Base-by-base conservation (phyloP, 2,888 invertebrate genomes). In the Campopleginae sp. region DNA sequence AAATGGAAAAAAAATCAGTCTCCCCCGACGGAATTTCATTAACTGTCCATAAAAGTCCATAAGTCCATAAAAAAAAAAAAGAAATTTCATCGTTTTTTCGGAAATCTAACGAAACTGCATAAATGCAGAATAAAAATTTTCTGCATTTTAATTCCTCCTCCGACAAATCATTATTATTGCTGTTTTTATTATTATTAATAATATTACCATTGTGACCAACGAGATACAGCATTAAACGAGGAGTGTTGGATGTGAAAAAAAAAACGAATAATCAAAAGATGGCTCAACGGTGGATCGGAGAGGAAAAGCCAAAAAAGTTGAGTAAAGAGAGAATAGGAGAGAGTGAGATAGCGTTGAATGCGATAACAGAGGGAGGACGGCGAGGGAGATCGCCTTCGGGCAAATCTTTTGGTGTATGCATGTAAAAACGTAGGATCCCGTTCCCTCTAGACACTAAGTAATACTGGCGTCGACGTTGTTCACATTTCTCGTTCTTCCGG, bases 401-500 rank as follows among this genome's bases (percentile, higher is more conserved):
- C 70, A 78, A 70, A 42, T 42, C 38, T 48, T 44, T 44, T 46
- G 23, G 44, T 27, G 46, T 48, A 63, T 51, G 33, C 6, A 51
- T n/a, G 63, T 12, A 80, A 83, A 84, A 76, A 54, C 51, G 46
- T 12, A 54, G 51, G 44, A 72, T 86, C 83, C 82, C 88, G 88
- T 86, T 89, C 90, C 87, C 88, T 90, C 90, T 89, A 89, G 90
- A 90, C 90, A 90, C 89, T 89, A 91, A 91, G 89, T 86, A 85
- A 84, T 81, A 86, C 79, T 74, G 85, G 82, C 85, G 82, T 85
- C 85, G 79, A 66, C 85, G 85, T 82, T 82, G 75, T 74, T 83
- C 80, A 80, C 46, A 68, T 79, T 85, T 79, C 86, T 82, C 51
- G 82, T 75, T 82, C 63, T 82, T 85, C 82, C 82, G 78, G 74